Evolutionary conservation across 2,113 vertebrate species (phyloP).

Genomic region (Vombatus ursinus): DNA sequence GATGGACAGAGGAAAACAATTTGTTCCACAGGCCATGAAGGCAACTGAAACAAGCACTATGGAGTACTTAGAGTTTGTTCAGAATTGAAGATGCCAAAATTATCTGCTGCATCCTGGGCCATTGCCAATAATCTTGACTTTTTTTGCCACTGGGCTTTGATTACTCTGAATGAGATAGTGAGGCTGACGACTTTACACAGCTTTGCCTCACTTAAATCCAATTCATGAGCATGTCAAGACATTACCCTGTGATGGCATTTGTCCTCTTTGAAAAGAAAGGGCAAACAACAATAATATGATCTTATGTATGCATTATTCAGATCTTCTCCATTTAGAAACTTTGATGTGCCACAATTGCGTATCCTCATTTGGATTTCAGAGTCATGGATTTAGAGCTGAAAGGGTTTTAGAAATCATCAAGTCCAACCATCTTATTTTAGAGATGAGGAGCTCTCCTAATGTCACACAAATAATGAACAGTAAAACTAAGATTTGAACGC

Average conservation of each 20-base stretch:
- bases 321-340: not conserved
- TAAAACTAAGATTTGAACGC: not conserved
- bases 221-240: not conserved
- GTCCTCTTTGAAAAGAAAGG: not conserved
- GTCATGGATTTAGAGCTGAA: not conserved
- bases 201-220: not conserved
- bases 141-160: not conserved
- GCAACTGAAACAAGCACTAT: not conserved
- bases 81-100: not conserved
- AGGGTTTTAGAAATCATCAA: not conserved
- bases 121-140: not conserved
- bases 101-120: not conserved
- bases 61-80: not conserved
- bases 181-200: not conserved
- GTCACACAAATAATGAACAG: not conserved
- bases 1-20: not conserved
- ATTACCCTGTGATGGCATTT: not conserved
- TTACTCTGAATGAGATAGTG: not conserved
- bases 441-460: not conserved
- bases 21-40: not conserved
- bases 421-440: not conserved
- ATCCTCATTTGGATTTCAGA: not conserved
- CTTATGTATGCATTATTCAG: not conserved
- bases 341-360: too few species aligned
- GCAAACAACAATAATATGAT: not conserved